phyloP scores from a whole-genome alignment of 2,797 vertebrate species.

The Oryzias dopingdopingensis region DNA sequence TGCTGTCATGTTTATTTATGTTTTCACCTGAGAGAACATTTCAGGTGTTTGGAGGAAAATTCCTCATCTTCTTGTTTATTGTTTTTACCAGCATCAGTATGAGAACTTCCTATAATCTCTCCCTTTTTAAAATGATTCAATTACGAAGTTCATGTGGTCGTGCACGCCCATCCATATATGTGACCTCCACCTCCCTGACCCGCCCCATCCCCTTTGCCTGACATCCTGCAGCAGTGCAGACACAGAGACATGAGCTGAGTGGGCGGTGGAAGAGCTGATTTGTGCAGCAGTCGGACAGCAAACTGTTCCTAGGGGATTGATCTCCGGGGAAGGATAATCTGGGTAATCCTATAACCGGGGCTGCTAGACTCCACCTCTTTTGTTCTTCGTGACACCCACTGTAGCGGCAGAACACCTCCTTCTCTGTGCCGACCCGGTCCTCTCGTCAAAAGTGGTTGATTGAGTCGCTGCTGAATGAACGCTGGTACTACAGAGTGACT shows the following conservation, averaged over 20 bases:
- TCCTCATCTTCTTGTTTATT: constrained; percentile 15
- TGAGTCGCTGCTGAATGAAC: constrained; percentile 16
- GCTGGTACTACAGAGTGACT: constrained; percentile 17
- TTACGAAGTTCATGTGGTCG: constrained; percentile 29
- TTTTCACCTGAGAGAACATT: constrained; percentile 23
- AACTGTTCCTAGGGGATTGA: constrained; percentile 76
- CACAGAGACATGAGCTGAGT: constrained; percentile 43
- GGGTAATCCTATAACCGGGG: constrained; percentile 76
- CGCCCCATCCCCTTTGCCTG: constrained; percentile 7
- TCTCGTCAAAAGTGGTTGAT: constrained; percentile 35
- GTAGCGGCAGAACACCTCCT: constrained; percentile 7
- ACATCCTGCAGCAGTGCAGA: constrained; percentile 59
- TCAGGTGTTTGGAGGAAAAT: constrained; percentile 21
- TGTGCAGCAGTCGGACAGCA: constrained; percentile 59
- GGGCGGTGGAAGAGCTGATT: constrained; percentile 65
- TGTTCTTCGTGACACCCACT: constrained; percentile 30
- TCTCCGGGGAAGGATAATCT: constrained; percentile 76
- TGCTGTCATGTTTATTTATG: constrained; percentile 23
- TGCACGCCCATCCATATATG: constrained; percentile 9
- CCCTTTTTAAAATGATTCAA: constrained; percentile 49
- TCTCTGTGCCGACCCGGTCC: constrained; percentile 20
- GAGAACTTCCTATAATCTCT: neutral
- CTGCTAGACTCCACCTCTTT: constrained; percentile 61
- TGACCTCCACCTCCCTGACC: constrained; percentile 3
- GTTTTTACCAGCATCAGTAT: constrained; percentile 6